Conservation (phyloP, 1,140 invertebrate species). For the Ceratina calcarata region DNA sequence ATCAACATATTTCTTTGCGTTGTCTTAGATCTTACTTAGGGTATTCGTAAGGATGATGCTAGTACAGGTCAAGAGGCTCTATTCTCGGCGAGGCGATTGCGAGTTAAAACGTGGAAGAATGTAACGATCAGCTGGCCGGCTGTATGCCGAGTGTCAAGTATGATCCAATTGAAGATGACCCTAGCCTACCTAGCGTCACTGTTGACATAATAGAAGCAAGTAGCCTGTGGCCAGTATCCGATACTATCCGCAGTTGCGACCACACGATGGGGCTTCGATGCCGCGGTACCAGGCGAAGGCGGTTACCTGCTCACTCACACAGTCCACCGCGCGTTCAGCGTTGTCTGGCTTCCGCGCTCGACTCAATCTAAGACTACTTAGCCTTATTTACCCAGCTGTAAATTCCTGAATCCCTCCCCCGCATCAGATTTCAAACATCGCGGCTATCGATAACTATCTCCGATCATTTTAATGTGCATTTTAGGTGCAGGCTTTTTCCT, state of each 20-base stretch:
- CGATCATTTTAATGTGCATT: too few species aligned
- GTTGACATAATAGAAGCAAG: conserved; percentile 63
- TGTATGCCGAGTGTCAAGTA: conserved; percentile 59
- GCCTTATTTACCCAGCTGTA: conserved; percentile 63
- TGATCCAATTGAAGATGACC: conserved; percentile 65
- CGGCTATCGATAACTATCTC: too few species aligned
- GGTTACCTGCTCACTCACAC: conserved; percentile 15
- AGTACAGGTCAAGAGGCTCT: background rate
- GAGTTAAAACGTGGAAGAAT: conserved; percentile 9
- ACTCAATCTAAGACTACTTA: conserved; percentile 70
- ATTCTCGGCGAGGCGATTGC: background rate
- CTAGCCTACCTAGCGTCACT: conserved; percentile 53
- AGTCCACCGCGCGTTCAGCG: conserved; percentile 25
- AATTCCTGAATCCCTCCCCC: conserved; percentile 53
- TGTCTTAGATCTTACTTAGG: too few species aligned
- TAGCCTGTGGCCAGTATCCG: conserved; percentile 42
- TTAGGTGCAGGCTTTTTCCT: too few species aligned
- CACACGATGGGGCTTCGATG: conserved; percentile 65
- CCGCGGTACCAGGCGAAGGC: conserved; percentile 38
- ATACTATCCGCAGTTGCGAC: conserved; percentile 61
- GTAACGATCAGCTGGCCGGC: conserved; percentile 34
- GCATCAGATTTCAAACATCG: background rate
- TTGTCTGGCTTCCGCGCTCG: conserved; percentile 67
- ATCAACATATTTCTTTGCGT: too few species aligned
- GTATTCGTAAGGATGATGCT: background rate